These are phyloP conservation scores for Rotaria macrura DNA, from an alignment of 2,888 invertebrate species.

Conservation along the genomic window DNA sequence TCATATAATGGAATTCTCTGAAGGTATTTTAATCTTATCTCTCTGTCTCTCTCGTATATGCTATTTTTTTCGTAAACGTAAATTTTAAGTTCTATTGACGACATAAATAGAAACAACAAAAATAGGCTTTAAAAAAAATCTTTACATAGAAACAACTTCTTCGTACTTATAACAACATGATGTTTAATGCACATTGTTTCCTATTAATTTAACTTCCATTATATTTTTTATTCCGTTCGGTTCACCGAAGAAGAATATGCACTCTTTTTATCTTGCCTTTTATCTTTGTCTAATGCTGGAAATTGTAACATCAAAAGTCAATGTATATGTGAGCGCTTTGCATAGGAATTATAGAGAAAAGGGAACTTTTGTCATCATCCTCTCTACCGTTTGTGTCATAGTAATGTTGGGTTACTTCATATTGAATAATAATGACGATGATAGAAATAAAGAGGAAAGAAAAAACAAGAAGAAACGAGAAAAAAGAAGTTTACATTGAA, in stretches of 20 bases:
- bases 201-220: background rate
- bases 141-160: too few species aligned
- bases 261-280: background rate
- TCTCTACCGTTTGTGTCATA: background rate
- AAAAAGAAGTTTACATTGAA: background rate
- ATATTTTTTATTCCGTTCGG: background rate
- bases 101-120: background rate
- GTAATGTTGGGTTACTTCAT: background rate
- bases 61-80: background rate
- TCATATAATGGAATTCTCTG: background rate
- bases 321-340: background rate
- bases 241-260: background rate
- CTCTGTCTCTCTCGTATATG: background rate
- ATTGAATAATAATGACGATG: background rate
- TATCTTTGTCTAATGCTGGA: background rate
- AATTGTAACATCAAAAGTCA: background rate
- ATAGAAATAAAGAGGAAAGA: background rate
- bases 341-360: background rate
- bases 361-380: background rate
- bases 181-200: background rate
- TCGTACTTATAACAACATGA: background rate
- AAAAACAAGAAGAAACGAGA: background rate
- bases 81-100: background rate
- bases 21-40: background rate
- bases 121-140: too few species aligned